Evolutionary conservation across 1,140 invertebrate species (phyloP), one percentile per base, ranked within the genome.

Genomic region (Panagrolaimus sp.): DNA sequence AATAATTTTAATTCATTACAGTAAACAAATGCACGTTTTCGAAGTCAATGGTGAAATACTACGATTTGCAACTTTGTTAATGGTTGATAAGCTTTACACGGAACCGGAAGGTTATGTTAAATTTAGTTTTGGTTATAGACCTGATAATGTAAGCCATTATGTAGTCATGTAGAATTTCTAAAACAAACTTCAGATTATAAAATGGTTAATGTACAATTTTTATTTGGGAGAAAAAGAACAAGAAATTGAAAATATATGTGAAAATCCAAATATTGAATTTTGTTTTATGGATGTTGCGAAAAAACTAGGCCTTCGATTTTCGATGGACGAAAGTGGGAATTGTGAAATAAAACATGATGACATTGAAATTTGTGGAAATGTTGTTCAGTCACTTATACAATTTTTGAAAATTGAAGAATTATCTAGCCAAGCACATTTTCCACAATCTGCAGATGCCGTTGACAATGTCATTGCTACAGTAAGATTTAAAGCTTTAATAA

Each of bases 41-140:
- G 75, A 79, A 68, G 28, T 79, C 9, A 69, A 76, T 44, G 67
- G 76, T 17, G 26, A 65, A 47, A 45, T 76, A 17, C 77, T 77
- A 8, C 46, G 67, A 10, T 76, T 76, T 62, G 73, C 70, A 12
- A 76, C 75, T 8, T n/a, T 58, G 65, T 68, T 6, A 43, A 71
- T 15, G 43, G 48, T 26, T 17, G 24, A 26, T 45, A 68, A 38
- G 26, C 9, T 44, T 26, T 68, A 26, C 6, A 24, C 26, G 15
- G 1, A n/a, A 47, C 48, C 45, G n/a, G 63, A 55, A 21, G 77
- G 77, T 4, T 48, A 76, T 68, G 58, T 66, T 12, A 68, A 48
- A 46, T 38, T 76, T 43, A 74, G 75, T 1, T 65, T 76, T 45
- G 66, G 71, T 17, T 38, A 72, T 21, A 21, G 48, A 43, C 68